Evolutionary conservation across 2,113 vertebrate genomes (phyloP).

Genomic region (Sinocyclocheilus anophthalmus): DNA sequence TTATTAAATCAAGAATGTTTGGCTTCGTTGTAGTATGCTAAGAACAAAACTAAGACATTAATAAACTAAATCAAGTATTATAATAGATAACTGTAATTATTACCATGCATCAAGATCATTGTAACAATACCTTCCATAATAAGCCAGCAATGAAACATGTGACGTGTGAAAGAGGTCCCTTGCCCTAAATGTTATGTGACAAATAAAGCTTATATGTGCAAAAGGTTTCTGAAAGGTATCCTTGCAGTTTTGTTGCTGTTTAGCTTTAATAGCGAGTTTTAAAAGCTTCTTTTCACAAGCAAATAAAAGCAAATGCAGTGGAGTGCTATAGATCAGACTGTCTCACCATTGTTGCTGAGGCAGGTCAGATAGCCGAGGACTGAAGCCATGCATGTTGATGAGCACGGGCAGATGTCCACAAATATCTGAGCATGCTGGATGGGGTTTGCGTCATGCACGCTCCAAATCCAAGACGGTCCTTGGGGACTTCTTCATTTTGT

Average conservation of each 20-base stretch:
- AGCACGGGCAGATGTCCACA: conserved; percentile 69
- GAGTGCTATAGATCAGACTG: conserved; percentile 71
- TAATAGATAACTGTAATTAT: background rate
- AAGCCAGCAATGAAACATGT: background rate
- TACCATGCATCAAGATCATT: background rate
- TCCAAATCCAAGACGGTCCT: conserved; percentile 58
- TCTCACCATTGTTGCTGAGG: conserved; percentile 58
- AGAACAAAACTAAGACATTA: background rate
- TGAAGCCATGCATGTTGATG: conserved; percentile 72
- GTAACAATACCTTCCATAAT: background rate
- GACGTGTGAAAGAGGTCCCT: background rate
- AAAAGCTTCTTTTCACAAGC: conserved; percentile 60
- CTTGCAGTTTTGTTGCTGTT: conserved; percentile 45
- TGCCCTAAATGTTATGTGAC: background rate
- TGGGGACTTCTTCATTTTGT: conserved; percentile 60
- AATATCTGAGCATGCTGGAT: conserved; percentile 60
- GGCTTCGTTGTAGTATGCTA: background rate
- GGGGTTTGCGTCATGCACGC: conserved; percentile 58
- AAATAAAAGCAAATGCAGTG: conserved; percentile 63
- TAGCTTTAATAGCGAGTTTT: conserved; percentile 55
- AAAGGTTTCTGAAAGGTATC: conserved; percentile 38
- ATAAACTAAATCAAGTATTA: background rate
- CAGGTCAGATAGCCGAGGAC: conserved; percentile 67
- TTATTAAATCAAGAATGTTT: background rate
- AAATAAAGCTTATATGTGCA: conserved; percentile 33